phyloP scores from a whole-genome alignment of 2,113 vertebrate species.

The Erythrocercus mccallii region DNA sequence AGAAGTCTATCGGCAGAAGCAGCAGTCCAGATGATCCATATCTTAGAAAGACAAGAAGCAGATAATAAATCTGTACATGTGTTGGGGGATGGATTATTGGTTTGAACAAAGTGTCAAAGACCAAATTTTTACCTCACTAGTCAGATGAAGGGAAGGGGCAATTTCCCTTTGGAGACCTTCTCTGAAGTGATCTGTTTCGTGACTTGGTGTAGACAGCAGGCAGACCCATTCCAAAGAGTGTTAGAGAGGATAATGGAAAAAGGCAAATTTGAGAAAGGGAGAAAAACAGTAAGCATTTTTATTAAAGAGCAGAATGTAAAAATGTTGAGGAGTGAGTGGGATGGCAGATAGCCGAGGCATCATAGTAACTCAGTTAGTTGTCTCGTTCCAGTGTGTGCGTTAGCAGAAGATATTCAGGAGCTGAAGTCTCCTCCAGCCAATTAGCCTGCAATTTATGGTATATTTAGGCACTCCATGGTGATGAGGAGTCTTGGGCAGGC shows the following conservation, averaged over 20 bases:
- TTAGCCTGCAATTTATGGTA: background rate
- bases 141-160: background rate
- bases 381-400: background rate
- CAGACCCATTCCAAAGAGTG: background rate
- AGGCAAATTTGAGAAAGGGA: background rate
- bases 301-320: background rate
- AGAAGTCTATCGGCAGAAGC: background rate
- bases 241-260: background rate
- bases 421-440: background rate
- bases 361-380: background rate
- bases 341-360: background rate
- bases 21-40: background rate
- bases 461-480: conserved; percentile 2
- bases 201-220: background rate
- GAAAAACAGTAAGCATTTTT: background rate
- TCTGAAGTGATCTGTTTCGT: background rate
- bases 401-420: background rate
- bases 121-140: background rate
- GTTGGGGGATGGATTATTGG: background rate
- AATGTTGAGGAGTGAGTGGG: background rate
- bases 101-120: background rate
- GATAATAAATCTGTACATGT: background rate
- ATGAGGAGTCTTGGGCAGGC: conserved; percentile 16
- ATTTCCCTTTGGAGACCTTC: background rate
- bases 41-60: background rate